Percentiles rank a stretch among this genome's conserved stretches.
phyloP scores from a whole-genome alignment of 2,113 vertebrate species.

The Gila orcuttii region DNA sequence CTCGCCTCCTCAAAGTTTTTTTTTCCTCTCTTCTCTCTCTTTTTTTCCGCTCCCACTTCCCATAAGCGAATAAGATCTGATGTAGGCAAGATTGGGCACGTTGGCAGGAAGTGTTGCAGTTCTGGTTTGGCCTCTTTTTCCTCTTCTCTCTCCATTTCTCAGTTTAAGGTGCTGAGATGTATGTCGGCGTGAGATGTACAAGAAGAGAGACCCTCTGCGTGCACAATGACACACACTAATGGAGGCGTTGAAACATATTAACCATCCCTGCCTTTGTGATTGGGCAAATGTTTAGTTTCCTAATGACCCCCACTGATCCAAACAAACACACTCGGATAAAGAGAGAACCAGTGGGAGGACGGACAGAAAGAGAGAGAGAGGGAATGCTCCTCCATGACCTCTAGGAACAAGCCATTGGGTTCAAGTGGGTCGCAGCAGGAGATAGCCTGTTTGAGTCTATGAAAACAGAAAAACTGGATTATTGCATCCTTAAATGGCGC shows the following conservation, averaged over 20 bases:
- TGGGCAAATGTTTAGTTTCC: slow-evolving; percentile 76
- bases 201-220: slow-evolving; percentile 53
- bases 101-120: slow-evolving; percentile 46
- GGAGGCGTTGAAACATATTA: slow-evolving; percentile 79
- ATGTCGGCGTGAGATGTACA: slow-evolving; percentile 74
- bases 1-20: not conserved
- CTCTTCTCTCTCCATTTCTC: slow-evolving; percentile 16
- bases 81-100: slow-evolving; percentile 53
- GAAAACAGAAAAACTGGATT: slow-evolving; percentile 39
- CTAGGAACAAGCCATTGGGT: slow-evolving; percentile 63
- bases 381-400: slow-evolving; percentile 67
- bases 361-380: slow-evolving; percentile 17
- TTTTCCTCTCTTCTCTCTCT: not conserved
- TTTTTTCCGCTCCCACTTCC: slow-evolving; percentile 40
- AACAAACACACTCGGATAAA: slow-evolving; percentile 76
- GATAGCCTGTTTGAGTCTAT: slow-evolving; percentile 29
- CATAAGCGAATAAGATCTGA: slow-evolving; percentile 43
- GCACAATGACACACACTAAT: slow-evolving; percentile 70
- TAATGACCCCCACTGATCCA: slow-evolving; percentile 77
- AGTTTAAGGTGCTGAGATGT: slow-evolving; percentile 73
- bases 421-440: slow-evolving; percentile 60
- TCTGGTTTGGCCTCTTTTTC: slow-evolving; percentile 20
- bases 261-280: slow-evolving; percentile 76
- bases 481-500: slow-evolving; percentile 40
- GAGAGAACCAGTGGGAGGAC: slow-evolving; percentile 33